Percentiles rank a stretch among this genome's conserved stretches.
These are phyloP conservation scores for Crenuchus spilurus DNA, from an alignment of 2,797 vertebrate species.

Conservation along the genomic window DNA sequence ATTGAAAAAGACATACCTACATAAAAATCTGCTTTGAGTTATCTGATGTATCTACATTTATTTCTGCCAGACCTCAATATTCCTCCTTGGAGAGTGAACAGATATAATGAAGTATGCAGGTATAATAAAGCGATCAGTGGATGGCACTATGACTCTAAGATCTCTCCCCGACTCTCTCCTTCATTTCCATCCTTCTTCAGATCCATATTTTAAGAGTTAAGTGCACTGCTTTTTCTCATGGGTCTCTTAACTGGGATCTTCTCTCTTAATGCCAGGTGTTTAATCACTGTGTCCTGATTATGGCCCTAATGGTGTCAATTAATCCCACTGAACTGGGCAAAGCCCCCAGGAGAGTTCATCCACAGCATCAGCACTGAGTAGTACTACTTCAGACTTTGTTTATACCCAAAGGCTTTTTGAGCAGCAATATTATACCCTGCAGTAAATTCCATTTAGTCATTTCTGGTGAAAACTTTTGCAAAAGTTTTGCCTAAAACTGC, in stretches of 20 bases:
- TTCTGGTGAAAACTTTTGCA: too few relatives aligned
- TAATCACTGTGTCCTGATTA: conserved; percentile 47
- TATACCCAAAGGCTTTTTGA: background rate
- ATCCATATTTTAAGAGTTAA: conserved; percentile 33
- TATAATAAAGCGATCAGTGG: background rate
- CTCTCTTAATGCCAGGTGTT: conserved; percentile 39
- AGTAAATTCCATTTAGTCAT: conserved; percentile 18
- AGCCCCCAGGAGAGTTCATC: conserved; percentile 16
- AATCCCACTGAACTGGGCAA: conserved; percentile 36
- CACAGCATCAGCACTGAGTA: conserved; percentile 8
- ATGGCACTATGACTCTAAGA: background rate
- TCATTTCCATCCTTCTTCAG: background rate
- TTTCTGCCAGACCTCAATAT: background rate
- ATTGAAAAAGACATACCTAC: too few relatives aligned
- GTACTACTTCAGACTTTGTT: background rate
- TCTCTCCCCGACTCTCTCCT: background rate
- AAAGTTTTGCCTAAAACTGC: background rate
- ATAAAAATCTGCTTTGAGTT: too few relatives aligned
- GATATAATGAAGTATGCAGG: background rate
- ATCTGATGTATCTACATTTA: too few relatives aligned
- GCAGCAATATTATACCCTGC: background rate
- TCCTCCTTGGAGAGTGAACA: too few relatives aligned
- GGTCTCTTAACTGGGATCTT: conserved; percentile 25
- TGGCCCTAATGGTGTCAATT: conserved; percentile 43
- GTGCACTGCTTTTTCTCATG: conserved; percentile 29